Evolutionary conservation across 2,888 invertebrate species (phyloP), one percentile per base, ranked within the genome.

Genomic region (Melanargia galathea): DNA sequence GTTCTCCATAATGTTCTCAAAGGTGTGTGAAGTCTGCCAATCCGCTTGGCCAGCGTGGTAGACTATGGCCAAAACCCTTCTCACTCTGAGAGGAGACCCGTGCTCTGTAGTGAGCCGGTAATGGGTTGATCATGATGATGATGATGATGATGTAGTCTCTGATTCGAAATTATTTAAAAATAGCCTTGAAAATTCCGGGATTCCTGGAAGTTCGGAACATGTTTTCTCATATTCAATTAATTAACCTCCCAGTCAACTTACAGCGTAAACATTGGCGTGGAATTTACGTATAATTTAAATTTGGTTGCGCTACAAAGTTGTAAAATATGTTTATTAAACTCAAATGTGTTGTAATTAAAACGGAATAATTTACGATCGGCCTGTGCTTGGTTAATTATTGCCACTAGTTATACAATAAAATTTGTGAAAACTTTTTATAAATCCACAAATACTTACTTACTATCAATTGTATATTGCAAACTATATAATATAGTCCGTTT

Each of bases 201-300:
- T 20, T 45, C 35, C 43, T 24, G 16, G 18, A 54, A 54, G 45
- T 45, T 51, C 20, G 13, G 30, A 30, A 40, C n/a, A 2, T 35
- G 20, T 38, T 40, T 40, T 43, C 46, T 61, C 54, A 46, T 35
- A 54, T 52, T 5, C 54, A 45, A 54, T 54, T 61, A 61, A 61
- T 54, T 54, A 61, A 22, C 45, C 33, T 11, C 24, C 18, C 16
- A 43, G 60, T 38, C 43, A 54, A 54, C 54, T 40, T 54, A 33
- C 54, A 60, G 20, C 46, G 54, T 46, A 54, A 54, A 61, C 45
- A 61, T 61, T 61, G 54, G 54, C 33, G 52, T 35, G 45, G 33
- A 54, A 33, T 61, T 54, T 35, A 54, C 54, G 22, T 45, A 49
- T 60, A 60, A 60, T 52, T 26, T 26, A 56, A 59, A 49, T 33